Evolutionary conservation across 2,113 vertebrate species (phyloP).

Genomic region (Phaetusa simplex): DNA sequence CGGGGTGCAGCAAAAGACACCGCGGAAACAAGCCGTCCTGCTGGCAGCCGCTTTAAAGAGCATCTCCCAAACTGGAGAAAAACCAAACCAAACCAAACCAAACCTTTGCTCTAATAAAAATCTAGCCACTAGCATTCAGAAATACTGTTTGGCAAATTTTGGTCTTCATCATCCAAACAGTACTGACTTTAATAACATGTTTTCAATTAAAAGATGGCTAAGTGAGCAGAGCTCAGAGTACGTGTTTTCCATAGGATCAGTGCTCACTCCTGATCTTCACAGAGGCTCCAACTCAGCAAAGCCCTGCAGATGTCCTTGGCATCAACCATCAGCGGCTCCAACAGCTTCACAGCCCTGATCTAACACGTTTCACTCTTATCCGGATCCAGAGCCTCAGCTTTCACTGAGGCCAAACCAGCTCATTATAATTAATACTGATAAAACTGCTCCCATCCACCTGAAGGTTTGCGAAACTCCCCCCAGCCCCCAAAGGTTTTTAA

Average conservation of each 20-base stretch:
- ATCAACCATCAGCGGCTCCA: accelerated
- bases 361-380: not conserved
- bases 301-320: not conserved
- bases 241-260: not conserved
- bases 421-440: not conserved
- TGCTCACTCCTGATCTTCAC: not conserved
- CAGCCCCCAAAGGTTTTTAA: not conserved
- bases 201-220: not conserved
- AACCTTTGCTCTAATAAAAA: not conserved
- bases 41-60: not conserved
- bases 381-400: not conserved
- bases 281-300: not conserved
- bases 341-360: not conserved
- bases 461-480: not conserved
- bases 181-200: not conserved
- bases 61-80: not conserved
- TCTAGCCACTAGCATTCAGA: not conserved
- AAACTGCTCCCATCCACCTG: not conserved
- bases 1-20: not conserved
- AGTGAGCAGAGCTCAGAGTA: not conserved
- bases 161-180: not conserved
- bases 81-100: accelerated
- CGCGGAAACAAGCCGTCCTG: not conserved
- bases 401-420: not conserved
- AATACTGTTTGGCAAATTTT: not conserved